Evolutionary conservation across 2,113 vertebrate genomes (phyloP).

Genomic region (Pycnonotus jocosus): DNA sequence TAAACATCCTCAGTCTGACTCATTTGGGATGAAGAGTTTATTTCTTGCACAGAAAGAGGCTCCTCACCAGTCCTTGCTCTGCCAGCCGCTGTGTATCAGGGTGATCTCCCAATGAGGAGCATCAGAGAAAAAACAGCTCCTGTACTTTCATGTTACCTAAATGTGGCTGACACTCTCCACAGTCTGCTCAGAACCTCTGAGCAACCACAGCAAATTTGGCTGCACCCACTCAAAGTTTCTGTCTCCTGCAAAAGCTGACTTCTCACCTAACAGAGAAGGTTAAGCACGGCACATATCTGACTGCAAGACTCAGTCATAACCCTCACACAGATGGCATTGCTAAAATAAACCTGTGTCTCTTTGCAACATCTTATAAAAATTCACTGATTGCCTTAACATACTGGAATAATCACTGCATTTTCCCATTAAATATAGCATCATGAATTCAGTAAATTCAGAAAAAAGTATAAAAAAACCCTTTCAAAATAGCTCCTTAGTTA

Average conservation of each 20-base stretch:
- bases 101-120: background rate
- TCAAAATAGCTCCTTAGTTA: background rate
- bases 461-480: background rate
- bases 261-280: background rate
- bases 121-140: background rate
- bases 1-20: background rate
- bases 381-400: background rate
- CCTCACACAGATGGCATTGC: background rate
- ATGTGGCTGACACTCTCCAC: background rate
- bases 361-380: background rate
- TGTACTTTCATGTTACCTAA: background rate
- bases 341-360: background rate
- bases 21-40: background rate
- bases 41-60: background rate
- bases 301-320: background rate
- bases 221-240: background rate
- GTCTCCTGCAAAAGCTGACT: background rate
- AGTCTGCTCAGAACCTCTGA: background rate
- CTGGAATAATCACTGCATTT: background rate
- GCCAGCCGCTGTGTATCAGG: fast-evolving
- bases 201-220: background rate
- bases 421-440: background rate
- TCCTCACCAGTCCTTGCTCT: background rate
- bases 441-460: background rate
- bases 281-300: fast-evolving